A percentile compares a stretch with the other conserved stretches of the same genome.
Conservation (phyloP, 2,888 invertebrate genomes). For the Drosophila percnosoma region DNA sequence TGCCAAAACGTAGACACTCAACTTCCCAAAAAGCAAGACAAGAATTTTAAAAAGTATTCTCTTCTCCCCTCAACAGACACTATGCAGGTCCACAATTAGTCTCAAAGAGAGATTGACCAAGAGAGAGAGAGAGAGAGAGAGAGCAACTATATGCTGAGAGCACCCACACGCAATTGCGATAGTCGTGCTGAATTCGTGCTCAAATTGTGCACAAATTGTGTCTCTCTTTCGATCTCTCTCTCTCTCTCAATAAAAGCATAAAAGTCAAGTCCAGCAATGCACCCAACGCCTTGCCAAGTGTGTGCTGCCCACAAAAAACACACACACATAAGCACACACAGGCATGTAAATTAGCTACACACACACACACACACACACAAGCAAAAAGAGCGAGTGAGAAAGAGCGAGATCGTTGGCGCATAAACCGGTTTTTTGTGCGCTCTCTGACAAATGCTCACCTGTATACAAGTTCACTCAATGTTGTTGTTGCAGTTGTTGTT, state of each 20-base stretch:
- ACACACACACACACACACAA: not conserved
- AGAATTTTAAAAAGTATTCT: constrained; percentile 71
- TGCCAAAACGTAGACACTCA: constrained; percentile 53
- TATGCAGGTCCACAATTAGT: constrained; percentile 83
- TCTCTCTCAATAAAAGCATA: constrained; percentile 60
- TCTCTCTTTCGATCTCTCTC: not conserved
- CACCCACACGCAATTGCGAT: constrained; percentile 47
- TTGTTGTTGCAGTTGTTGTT: constrained; percentile 43
- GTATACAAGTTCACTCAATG: constrained; percentile 63
- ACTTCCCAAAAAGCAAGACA: constrained; percentile 49
- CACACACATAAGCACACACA: constrained; percentile 20
- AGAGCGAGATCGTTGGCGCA: constrained; percentile 37
- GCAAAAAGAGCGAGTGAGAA: not conserved
- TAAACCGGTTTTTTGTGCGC: constrained; percentile 63
- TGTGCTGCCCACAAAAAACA: constrained; percentile 54
- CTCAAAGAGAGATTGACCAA: constrained; percentile 37
- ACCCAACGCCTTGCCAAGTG: constrained; percentile 69
- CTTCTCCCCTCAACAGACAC: constrained; percentile 46
- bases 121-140: constrained; percentile 4
- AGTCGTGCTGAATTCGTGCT: constrained; percentile 12
- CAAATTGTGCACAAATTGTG: constrained; percentile 21
- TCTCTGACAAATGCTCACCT: constrained; percentile 54
- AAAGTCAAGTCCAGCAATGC: constrained; percentile 73
- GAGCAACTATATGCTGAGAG: constrained; percentile 17
- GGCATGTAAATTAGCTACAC: constrained; percentile 42